Evolutionary conservation across 2,113 vertebrate species (phyloP).

Genomic region (Trinectes maculatus): DNA sequence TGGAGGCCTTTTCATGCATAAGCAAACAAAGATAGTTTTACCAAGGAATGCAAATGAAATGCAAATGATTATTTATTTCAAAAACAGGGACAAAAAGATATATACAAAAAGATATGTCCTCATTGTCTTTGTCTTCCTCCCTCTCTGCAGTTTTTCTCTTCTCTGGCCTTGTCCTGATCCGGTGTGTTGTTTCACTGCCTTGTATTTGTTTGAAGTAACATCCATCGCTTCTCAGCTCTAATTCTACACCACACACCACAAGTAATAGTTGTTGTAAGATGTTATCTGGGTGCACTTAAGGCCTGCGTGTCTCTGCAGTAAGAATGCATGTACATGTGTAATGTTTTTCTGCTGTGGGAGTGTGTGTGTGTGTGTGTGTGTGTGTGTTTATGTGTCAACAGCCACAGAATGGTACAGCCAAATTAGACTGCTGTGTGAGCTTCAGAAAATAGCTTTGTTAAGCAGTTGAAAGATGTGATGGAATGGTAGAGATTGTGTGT

Average conservation of each 20-base stretch:
- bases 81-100: not conserved
- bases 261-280: constrained; percentile 64
- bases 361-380: constrained; percentile 28
- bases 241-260: constrained; percentile 60
- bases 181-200: constrained; percentile 23
- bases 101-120: not conserved
- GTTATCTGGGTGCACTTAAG: constrained; percentile 57
- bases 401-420: constrained; percentile 54
- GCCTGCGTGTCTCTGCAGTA: constrained; percentile 36
- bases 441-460: constrained; percentile 59
- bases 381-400: constrained; percentile 73
- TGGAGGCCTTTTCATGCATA: not conserved
- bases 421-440: constrained; percentile 68
- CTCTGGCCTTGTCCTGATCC: constrained; percentile 5
- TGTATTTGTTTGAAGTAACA: constrained; percentile 57
- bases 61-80: too few relatives aligned
- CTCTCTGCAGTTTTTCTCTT: not conserved
- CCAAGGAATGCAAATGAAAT: too few relatives aligned
- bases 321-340: constrained; percentile 17
- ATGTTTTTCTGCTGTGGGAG: constrained; percentile 35
- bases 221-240: constrained; percentile 47
- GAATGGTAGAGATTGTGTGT: constrained; percentile 30
- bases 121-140: not conserved
- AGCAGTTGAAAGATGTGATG: constrained; percentile 63
- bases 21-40: too few relatives aligned